Evolutionary conservation across 2,113 vertebrate genomes (phyloP).

Genomic region (Gasterosteus aculeatus): DNA sequence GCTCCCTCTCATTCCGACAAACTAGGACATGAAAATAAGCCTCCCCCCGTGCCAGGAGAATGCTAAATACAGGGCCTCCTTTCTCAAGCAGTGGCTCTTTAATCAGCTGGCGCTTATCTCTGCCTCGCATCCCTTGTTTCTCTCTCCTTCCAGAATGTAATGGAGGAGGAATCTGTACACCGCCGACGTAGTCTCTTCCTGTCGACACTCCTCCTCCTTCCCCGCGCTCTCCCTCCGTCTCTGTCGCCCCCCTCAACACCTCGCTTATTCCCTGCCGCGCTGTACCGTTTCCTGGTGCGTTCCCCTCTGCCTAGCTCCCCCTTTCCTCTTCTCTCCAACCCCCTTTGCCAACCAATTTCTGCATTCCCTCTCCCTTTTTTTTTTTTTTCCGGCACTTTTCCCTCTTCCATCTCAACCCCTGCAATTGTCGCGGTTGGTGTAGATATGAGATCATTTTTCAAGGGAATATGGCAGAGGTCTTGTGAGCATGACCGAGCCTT

Average conservation of each 20-base stretch:
- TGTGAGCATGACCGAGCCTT: neutral
- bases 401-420: neutral
- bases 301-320: neutral
- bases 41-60: slow-evolving; percentile 67
- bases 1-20: slow-evolving; percentile 73
- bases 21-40: slow-evolving; percentile 78
- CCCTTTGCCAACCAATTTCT: slow-evolving; percentile 8
- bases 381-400: neutral
- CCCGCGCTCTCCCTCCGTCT: slow-evolving; percentile 23
- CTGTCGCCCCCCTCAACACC: slow-evolving; percentile 37
- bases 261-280: slow-evolving; percentile 17
- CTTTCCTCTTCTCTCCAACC: slow-evolving; percentile 8
- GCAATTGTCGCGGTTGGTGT: neutral
- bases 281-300: neutral
- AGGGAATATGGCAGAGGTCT: neutral
- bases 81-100: slow-evolving; percentile 71
- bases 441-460: neutral
- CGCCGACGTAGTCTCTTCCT: slow-evolving; percentile 35
- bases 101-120: slow-evolving; percentile 79
- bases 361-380: neutral
- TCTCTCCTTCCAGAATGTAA: slow-evolving; percentile 60
- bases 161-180: slow-evolving; percentile 64
- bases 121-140: slow-evolving; percentile 73
- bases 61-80: slow-evolving; percentile 73
- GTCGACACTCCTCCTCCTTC: slow-evolving; percentile 46